Evolutionary conservation across 2,797 vertebrate species (phyloP), one percentile per base, ranked within the genome.

Genomic region (Pempheris klunzingeri): DNA sequence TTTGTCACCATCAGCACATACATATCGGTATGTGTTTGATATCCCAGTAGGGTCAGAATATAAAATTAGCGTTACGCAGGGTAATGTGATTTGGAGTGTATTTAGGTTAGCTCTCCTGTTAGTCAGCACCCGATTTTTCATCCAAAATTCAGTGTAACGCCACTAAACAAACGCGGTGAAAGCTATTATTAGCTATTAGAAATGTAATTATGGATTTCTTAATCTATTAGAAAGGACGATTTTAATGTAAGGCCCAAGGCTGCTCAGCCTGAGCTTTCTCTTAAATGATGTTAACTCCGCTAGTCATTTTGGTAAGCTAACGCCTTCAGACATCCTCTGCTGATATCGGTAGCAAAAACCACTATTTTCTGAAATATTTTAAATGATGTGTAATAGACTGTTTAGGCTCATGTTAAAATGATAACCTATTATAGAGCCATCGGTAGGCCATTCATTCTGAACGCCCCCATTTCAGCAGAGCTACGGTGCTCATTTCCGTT

Each of bases 401-500:
- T 17, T 20, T 59, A n/a, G 61, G 60, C 24, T 65, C 13, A 32
- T 1, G 44, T 41, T 43, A 30, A 44, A 58, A 38, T 10, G 5
- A 22, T 47, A 63, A 43, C 22, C 17, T 44, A 7, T 53, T 32
- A 26, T 11, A 60, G 22, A 78, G 55, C 49, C 44, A 22, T 74
- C 28, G 57, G 26, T 64, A 81, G 87, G 87, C 83, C 87, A 92
- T 93, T 92, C 87, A 92, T 92, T 91, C 75, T 84, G 14, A 36
- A 89, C 85, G 84, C 86, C 84, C 86, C 85, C 80, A 38, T 88
- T 88, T 85, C 75, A 43, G 82, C 63, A 38, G 47, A 36, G 73
- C 63, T 66, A 43, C 71, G 72, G 50, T 80, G 75, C 78, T 84
- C 79, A 66, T 90, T 93, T 92, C 93, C 92, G 93, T 91, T 94